Base-by-base conservation (phyloP, 2,888 invertebrate species). In the Spisula subtruncata region DNA sequence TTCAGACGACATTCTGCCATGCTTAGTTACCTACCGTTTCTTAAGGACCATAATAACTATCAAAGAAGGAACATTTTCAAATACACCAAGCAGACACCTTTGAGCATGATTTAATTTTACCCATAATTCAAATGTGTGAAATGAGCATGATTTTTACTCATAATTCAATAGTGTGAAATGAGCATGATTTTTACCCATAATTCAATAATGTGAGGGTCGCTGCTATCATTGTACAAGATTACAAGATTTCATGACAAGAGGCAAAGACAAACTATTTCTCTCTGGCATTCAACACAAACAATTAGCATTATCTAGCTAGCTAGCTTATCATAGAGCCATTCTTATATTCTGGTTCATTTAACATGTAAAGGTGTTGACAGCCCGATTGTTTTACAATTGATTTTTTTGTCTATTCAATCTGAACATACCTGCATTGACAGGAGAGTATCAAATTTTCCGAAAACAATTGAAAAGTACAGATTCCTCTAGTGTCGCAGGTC, bases 361-460 rank as follows among this genome's bases (percentile, higher is more conserved):
- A 66, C 60, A 66, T 66, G 25, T 66, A n/a, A n/a, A 10, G 1
- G 25, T 25, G 25, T n/a, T 66, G 60, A n/a, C 60, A 66, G 10
- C 25, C 10, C 8, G 60, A 10, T 66, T 66, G 60, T 66, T 66
- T 25, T 66, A 66, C 60, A 25, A 66, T 66, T 66, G 60, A 66
- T 66, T 66, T 66, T 66, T 25, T 66, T 66, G 60, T 66, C 60
- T 66, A 25, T 66, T 66, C n/a, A n/a, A 66, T 66, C 60, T 66
- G 2, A 25, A 10, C 6, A 25, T 25, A n/a, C 60, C 60, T 66
- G 25, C 60, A 25, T 66, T 66, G 60, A 66, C 60, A 66, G 60
- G 60, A 66, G 60, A 66, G 60, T 66, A 66, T 66, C 60, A 10
- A 25, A 25, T 66, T 66, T 66, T 66, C n/a, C 20, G 41, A 25